A percentile compares a stretch with the other conserved stretches of the same genome.
These are phyloP conservation scores for Madoqua kirkii DNA, from an alignment of 2,113 vertebrate species.

Conservation along the genomic window DNA sequence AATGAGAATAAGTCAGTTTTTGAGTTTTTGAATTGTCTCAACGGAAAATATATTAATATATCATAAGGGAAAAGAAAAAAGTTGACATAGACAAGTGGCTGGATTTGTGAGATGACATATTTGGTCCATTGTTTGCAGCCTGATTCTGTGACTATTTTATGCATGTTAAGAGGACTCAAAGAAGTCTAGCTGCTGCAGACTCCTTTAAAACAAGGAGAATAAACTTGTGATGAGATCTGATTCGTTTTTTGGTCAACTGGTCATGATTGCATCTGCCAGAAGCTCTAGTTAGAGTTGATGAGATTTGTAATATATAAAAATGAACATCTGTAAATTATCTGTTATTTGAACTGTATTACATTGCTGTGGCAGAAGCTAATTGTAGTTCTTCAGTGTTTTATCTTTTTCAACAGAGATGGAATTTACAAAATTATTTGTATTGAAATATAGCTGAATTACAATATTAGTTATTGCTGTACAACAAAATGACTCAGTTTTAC, in stretches of 20 bases:
- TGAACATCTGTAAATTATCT: not conserved
- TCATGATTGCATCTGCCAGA: not conserved
- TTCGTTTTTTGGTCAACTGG: not conserved
- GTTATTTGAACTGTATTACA: not conserved
- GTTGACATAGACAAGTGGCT: not conserved
- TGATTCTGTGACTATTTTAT: not conserved
- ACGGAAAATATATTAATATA: not conserved
- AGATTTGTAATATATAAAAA: not conserved
- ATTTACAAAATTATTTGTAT: not conserved
- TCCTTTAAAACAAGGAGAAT: not conserved
- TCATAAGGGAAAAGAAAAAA: not conserved
- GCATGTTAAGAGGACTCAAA: not conserved
- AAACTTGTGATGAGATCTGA: not conserved
- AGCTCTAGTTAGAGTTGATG: not conserved
- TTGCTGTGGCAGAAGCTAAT: not conserved
- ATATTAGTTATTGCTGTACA: not conserved
- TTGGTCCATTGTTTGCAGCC: not conserved
- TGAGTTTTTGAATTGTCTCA: not conserved
- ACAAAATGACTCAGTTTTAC: not conserved
- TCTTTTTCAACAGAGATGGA: not conserved
- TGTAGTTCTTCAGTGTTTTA: not conserved
- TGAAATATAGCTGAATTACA: not conserved
- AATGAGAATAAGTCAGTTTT: conserved; percentile 9
- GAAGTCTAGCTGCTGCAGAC: not conserved
- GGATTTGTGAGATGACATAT: not conserved